Evolutionary conservation across 2,113 vertebrate species (phyloP).

Genomic region (Prunella himalayana): DNA sequence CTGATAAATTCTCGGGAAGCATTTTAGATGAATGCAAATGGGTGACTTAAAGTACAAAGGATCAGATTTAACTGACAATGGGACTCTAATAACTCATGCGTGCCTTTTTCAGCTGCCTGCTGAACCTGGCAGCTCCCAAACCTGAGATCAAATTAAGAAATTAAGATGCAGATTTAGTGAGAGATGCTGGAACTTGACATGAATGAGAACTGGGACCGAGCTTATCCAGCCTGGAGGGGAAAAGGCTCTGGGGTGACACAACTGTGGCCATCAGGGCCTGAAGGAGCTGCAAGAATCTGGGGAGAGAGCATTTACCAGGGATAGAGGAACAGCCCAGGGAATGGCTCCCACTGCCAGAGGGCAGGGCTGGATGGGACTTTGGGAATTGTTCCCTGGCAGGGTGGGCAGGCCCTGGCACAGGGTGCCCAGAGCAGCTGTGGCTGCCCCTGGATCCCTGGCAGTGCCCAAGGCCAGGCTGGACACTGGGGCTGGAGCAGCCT

Average conservation of each 20-base stretch:
- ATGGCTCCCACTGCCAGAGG: neutral
- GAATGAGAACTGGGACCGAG: neutral
- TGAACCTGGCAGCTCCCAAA: neutral
- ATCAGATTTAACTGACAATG: neutral
- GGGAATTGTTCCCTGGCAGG: fast-evolving
- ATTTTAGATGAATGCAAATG: constrained; percentile 45
- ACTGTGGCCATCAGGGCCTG: neutral
- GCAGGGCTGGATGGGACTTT: fast-evolving
- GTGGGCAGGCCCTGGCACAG: neutral
- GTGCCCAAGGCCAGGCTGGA: neutral
- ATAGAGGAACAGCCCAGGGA: neutral
- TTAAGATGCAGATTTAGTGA: constrained; percentile 1
- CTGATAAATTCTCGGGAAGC: neutral
- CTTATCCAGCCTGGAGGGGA: neutral
- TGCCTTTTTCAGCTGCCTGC: neutral
- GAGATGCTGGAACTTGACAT: neutral
- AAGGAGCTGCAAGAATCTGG: neutral
- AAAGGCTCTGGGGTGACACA: neutral
- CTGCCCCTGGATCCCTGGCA: neutral
- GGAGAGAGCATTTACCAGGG: neutral
- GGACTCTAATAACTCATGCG: neutral
- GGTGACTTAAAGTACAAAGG: constrained; percentile 14
- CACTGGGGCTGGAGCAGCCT: neutral
- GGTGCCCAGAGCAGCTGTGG: neutral
- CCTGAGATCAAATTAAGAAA: constrained; percentile 23